These are phyloP conservation scores for Corythornis vintsioides DNA, from an alignment of 2,113 vertebrate species.

Conservation along the genomic window DNA sequence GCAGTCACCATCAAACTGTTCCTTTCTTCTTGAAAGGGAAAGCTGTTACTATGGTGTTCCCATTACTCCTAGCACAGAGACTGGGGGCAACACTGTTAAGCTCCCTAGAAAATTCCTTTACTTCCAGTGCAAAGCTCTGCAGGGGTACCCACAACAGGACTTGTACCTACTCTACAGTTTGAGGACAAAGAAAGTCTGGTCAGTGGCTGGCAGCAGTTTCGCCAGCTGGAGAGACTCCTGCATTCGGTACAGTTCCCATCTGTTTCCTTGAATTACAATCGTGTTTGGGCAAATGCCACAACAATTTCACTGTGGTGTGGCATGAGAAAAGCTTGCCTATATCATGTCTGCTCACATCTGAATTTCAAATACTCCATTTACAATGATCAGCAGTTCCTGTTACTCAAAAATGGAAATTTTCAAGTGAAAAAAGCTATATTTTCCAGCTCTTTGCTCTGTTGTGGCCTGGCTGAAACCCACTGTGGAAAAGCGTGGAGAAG, in stretches of 20 bases:
- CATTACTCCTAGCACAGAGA: neutral
- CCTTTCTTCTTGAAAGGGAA: neutral
- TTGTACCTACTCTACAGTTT: neutral
- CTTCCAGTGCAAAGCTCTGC: neutral
- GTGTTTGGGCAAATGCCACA: neutral
- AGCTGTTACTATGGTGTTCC: slow-evolving; percentile 41
- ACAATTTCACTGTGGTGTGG: neutral
- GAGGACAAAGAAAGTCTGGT: neutral
- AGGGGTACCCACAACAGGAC: neutral
- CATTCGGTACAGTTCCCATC: neutral
- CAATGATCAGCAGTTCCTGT: neutral
- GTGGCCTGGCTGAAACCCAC: neutral
- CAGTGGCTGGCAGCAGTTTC: neutral
- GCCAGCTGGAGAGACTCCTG: neutral
- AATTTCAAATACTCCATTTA: neutral
- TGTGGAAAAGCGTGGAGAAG: neutral
- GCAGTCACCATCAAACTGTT: slow-evolving; percentile 7
- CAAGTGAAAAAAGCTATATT: neutral
- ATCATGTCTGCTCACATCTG: neutral
- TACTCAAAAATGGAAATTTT: neutral
- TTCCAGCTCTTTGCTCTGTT: neutral
- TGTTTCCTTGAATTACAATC: neutral
- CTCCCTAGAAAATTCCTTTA: neutral
- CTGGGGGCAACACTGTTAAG: neutral
- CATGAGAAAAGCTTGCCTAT: neutral